Base-by-base conservation (phyloP, 1,140 invertebrate species). In the Nephila pilipes region DNA sequence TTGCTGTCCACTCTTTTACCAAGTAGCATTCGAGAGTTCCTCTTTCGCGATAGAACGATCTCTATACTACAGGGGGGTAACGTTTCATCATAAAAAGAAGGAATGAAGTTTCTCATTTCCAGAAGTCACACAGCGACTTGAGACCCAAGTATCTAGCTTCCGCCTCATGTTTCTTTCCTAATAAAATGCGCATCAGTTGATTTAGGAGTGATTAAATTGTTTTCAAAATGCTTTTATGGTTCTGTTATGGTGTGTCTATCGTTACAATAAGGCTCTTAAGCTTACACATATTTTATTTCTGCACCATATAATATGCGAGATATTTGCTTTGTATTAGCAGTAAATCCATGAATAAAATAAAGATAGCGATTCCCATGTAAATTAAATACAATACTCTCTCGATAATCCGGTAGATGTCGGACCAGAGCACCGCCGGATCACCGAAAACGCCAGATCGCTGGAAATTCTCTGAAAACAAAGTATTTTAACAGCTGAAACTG, bases 1-100 rank as follows among this genome's bases (percentile, higher is more conserved):
- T 87, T 58, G 85, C 32, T 60, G 57, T 60, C 85, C 85, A 87
- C 55, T 58, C 85, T 54, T 60, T 60, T 20, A 36, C 25, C 85
- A 87, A 75, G 69, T 75, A 29, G 80, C 16, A 55, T 29, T 81
- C 38, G 80, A 46, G 46, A 46, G 46, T 46, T 46, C 46, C 46
- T 10, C 46, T 46, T 4, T 46, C 12, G 6, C 46, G 46, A 46
- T 46, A 46, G 46, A 10, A 10, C 5, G 46, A 46, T 46, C 8
- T 46, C 46, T 46, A 81, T 18, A 55, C 80, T 38, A n/a, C 80
- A 54, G 80, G 46, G 80, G 46, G 46, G 46, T 54, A 18, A 38
- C 38, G 14, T 25, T 32, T 46, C 38, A 20, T 46, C 80, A 29
- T 55, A 81, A 81, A 81, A 54, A 54, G 20, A 2, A 55, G 22